These are phyloP conservation scores for Limnephilus marmoratus DNA, from an alignment of 2,888 invertebrate species.

Conservation along the genomic window DNA sequence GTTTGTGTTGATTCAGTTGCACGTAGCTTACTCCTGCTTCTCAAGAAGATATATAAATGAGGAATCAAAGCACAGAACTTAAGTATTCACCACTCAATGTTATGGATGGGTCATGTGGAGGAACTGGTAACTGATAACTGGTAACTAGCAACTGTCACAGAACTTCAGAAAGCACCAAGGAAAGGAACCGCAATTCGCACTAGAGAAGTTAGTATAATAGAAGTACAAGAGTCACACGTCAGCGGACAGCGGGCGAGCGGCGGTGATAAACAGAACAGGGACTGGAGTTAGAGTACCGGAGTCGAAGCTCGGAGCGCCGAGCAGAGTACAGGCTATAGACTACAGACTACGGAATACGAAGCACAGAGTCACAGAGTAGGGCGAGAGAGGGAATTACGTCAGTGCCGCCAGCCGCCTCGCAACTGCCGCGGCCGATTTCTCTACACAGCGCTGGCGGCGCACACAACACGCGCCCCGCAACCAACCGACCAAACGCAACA, in stretches of 20 bases:
- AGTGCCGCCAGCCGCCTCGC: constrained; percentile 41
- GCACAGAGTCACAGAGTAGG: constrained; percentile 4
- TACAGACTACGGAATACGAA: neutral
- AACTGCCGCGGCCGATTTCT: constrained; percentile 46
- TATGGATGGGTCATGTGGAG: neutral
- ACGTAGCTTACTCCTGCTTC: neutral
- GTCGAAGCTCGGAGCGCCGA: neutral
- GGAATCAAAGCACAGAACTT: neutral
- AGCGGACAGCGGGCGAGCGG: constrained; percentile 68
- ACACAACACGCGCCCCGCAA: neutral
- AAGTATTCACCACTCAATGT: neutral
- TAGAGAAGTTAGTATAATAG: neutral
- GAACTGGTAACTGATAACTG: neutral
- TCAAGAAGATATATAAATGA: neutral
- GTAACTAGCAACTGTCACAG: neutral
- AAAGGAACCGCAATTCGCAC: neutral
- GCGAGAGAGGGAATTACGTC: constrained; percentile 42
- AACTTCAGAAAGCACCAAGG: neutral
- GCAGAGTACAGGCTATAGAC: neutral
- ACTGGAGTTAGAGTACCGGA: constrained; percentile 66
- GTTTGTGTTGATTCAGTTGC: constrained; percentile 4
- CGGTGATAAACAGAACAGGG: constrained; percentile 77
- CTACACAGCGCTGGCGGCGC: constrained; percentile 37
- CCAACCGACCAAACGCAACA: neutral
- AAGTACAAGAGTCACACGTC: constrained; percentile 24